Evolutionary conservation across 1,140 invertebrate genomes (phyloP).

Genomic region (Lepidurus apus): DNA sequence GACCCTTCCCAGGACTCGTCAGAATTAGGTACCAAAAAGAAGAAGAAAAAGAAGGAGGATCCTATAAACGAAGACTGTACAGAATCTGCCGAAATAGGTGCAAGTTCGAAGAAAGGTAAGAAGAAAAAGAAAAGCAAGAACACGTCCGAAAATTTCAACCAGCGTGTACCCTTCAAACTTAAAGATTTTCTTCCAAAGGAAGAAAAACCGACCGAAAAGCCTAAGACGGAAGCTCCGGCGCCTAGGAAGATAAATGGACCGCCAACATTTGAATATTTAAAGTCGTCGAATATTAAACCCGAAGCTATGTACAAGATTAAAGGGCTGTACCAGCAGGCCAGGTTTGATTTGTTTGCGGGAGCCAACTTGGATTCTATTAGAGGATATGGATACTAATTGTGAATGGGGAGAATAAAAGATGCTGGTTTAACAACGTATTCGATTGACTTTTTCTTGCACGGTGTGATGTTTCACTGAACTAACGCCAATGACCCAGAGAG

Average conservation of each 20-base stretch:
- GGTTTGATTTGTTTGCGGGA: slow-evolving; percentile 1
- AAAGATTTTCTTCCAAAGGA: slow-evolving; percentile 1
- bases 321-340: background rate
- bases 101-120: background rate
- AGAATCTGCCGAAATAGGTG: background rate
- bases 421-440: background rate
- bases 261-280: background rate
- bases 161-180: background rate
- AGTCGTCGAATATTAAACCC: background rate
- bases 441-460: background rate
- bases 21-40: slow-evolving; percentile 1
- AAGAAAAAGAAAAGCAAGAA: background rate
- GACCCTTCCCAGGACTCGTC: background rate
- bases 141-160: background rate
- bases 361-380: background rate
- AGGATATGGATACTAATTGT: background rate
- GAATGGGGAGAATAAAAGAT: background rate
- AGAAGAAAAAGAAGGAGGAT: slow-evolving; percentile 29
- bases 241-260: background rate
- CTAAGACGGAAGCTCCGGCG: background rate
- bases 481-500: too few relatives aligned
- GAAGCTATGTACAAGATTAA: background rate
- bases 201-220: background rate
- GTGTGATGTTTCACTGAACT: too few relatives aligned
- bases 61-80: background rate